Conservation (phyloP, 2,888 invertebrate genomes). For the Ariolimax columbianus region DNA sequence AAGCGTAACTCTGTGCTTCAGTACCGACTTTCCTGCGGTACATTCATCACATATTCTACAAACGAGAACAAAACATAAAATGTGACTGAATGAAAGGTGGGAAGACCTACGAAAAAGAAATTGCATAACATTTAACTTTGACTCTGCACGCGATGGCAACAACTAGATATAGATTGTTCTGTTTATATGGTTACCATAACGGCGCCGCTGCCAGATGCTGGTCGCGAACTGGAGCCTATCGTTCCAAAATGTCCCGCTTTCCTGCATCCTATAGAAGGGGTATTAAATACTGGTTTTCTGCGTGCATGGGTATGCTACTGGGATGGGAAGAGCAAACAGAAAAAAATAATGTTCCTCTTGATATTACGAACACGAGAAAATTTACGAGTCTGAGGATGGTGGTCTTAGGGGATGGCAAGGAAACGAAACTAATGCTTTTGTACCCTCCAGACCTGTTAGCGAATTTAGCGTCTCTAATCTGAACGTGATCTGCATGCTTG, state of each 20-base stretch:
- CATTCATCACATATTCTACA: too few species aligned
- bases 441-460: background rate
- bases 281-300: background rate
- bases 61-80: too few species aligned
- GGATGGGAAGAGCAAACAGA: background rate
- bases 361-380: background rate
- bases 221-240: background rate
- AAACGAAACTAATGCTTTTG: background rate
- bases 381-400: background rate
- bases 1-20: too few species aligned
- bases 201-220: background rate
- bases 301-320: background rate
- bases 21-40: too few species aligned
- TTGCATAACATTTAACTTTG: background rate
- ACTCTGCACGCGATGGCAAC: background rate
- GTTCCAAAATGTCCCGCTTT: constrained; percentile 8
- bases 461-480: background rate
- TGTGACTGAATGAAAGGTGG: too few species aligned
- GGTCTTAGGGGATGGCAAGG: background rate
- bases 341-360: background rate
- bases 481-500: background rate
- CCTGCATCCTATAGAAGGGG: background rate
- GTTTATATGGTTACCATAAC: constrained; percentile 10
- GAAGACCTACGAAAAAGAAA: too few species aligned
- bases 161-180: background rate